phyloP scores from a whole-genome alignment of 1,140 invertebrate genomes.

The Ptiloglossa arizonensis region DNA sequence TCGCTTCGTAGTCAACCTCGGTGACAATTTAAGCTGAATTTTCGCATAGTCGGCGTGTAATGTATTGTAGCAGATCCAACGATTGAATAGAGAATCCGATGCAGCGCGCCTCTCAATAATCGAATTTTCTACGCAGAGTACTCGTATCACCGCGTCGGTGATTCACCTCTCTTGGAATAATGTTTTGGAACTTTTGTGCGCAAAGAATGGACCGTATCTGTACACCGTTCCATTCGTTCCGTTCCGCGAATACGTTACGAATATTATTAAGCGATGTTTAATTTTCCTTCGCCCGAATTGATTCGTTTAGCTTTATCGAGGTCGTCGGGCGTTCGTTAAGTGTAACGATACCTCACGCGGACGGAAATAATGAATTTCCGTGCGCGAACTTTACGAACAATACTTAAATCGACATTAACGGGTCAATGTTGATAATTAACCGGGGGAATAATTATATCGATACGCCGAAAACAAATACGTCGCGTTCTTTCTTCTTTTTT shows the following conservation, averaged over 20 bases:
- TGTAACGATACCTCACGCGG: too few relatives aligned
- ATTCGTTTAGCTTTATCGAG: too few relatives aligned
- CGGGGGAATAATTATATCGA: too few relatives aligned
- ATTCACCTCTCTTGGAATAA: background rate
- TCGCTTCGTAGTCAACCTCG: background rate
- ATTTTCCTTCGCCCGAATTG: too few relatives aligned
- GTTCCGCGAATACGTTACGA: background rate
- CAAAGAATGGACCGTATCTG: background rate
- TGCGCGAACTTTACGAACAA: too few relatives aligned
- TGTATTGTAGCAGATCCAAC: conserved; percentile 2
- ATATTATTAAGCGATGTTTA: too few relatives aligned
- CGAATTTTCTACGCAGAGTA: background rate
- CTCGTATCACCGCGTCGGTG: conserved; percentile 14
- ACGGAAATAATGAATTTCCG: too few relatives aligned
- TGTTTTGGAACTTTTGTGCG: background rate
- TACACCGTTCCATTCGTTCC: background rate
- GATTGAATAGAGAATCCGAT: conserved; percentile 10
- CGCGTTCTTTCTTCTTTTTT: too few relatives aligned
- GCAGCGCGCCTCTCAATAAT: conserved; percentile 19
- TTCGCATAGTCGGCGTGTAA: background rate
- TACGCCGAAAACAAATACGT: too few relatives aligned
- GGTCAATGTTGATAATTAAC: too few relatives aligned
- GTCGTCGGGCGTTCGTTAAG: too few relatives aligned
- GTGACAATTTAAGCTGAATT: conserved; percentile 14
- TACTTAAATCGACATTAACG: too few relatives aligned